phyloP scores from a whole-genome alignment of 2,797 vertebrate genomes.

The Trichosurus vulpecula region DNA sequence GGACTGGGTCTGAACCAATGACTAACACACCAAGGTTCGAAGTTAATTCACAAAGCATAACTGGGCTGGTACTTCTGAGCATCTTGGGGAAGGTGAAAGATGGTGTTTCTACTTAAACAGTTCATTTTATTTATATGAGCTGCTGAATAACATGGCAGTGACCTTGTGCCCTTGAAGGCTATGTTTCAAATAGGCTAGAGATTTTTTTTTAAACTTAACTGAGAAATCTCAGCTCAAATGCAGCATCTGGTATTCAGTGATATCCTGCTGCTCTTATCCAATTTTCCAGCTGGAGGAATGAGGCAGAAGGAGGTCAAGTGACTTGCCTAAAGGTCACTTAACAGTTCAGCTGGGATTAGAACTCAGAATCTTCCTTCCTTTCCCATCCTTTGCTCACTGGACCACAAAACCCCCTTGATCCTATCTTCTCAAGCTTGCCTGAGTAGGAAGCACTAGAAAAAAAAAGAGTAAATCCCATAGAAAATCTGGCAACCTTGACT shows the following conservation, averaged over 20 bases:
- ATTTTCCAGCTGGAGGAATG: slow-evolving; percentile 73
- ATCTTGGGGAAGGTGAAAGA: slow-evolving; percentile 61
- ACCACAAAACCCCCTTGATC: slow-evolving; percentile 70
- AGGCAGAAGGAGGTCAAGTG: slow-evolving; percentile 69
- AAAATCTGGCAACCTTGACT: slow-evolving; percentile 49
- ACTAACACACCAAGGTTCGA: slow-evolving; percentile 70
- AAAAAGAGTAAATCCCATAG: slow-evolving; percentile 8
- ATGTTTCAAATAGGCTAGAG: slow-evolving; percentile 63
- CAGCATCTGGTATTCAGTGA: slow-evolving; percentile 75
- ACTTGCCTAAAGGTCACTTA: slow-evolving; percentile 66
- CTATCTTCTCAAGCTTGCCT: slow-evolving; percentile 56
- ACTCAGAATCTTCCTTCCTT: slow-evolving; percentile 71
- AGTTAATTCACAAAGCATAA: slow-evolving; percentile 55
- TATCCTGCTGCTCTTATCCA: slow-evolving; percentile 76
- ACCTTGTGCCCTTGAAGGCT: slow-evolving; percentile 70
- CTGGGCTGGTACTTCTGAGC: slow-evolving; percentile 59
- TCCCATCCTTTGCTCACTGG: slow-evolving; percentile 72
- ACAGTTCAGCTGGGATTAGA: slow-evolving; percentile 74
- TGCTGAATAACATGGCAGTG: slow-evolving; percentile 24
- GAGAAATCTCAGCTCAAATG: slow-evolving; percentile 67
- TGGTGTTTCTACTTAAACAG: slow-evolving; percentile 40
- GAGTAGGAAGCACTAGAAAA: slow-evolving; percentile 58
- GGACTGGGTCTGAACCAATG: slow-evolving; percentile 70
- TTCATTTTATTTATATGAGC: slow-evolving; percentile 65
- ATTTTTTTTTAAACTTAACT: slow-evolving; percentile 68